Base-by-base conservation (phyloP, 2,888 invertebrate genomes). In the Eupelmus urozonus region DNA sequence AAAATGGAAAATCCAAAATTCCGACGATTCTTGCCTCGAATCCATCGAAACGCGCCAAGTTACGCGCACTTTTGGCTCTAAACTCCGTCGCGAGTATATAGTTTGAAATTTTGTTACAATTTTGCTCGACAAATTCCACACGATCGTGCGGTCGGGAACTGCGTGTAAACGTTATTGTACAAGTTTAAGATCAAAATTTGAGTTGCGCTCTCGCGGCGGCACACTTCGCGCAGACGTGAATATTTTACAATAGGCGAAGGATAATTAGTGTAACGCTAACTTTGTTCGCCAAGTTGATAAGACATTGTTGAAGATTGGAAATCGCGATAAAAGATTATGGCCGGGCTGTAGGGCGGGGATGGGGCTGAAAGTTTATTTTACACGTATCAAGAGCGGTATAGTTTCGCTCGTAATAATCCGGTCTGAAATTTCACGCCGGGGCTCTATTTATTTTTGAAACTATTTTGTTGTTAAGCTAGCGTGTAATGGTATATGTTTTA, bases 81-180 rank as follows among this genome's bases (percentile, higher is more conserved):
- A 45, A 34, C 53, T 16, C n/a, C 49, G 0, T 51, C 16, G 45
- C 16, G 29, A 53, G 40, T 45, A 29, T 69, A 7, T 62, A 57
- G 42, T 73, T 73, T 20, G 34, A 73, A 65, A 73, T 73, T 65
- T 65, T 55, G 13, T 18, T 45, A n/a, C 42, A 72, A 73, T 63
- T 62, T 73, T 65, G 57, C 23, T 73, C 45, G 51, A 34, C 34
- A 16, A 74, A 74, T 59, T 66, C 40, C 51, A 51, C 59, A 57
- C 59, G n/a, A 20, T n/a, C n/a, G n/a, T n/a, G n/a, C n/a, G 55
- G 73, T 5, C 18, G 49, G 20, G 34, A 18, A 42, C n/a, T n/a
- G 34, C 60, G 25, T 69, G 67, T 69, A 75, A 75, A 75, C 53
- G 62, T 67, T 66, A 75, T 75, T 69, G 53, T 53, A 25, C 75